Conservation (phyloP, 2,888 invertebrate species). For the Poecilus cupreus region DNA sequence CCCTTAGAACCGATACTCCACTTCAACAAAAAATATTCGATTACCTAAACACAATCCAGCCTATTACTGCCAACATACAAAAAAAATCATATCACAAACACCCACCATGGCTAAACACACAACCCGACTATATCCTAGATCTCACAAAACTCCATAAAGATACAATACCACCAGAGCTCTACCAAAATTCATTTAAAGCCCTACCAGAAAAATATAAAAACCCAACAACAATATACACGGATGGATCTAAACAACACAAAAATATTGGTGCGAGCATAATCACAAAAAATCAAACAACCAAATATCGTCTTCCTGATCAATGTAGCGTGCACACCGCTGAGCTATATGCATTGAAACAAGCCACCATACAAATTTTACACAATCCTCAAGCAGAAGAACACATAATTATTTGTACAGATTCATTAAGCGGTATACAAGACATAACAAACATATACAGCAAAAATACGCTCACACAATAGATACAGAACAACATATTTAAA, state of each 20-base stretch:
- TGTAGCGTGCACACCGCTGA: conserved; percentile 10
- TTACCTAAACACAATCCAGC: background rate
- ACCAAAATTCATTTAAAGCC: background rate
- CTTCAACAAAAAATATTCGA: background rate
- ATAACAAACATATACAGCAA: conserved; percentile 11
- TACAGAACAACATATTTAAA: background rate
- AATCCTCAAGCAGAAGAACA: background rate
- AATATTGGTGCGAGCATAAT: background rate
- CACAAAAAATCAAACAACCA: background rate
- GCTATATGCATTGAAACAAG: background rate
- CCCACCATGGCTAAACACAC: background rate
- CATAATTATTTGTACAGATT: conserved; percentile 23
- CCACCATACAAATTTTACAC: background rate
- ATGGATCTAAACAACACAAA: conserved; percentile 6
- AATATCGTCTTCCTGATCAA: background rate
- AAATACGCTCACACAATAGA: background rate
- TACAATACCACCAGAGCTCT: background rate
- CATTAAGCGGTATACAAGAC: background rate
- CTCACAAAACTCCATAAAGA: background rate
- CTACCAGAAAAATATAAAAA: background rate
- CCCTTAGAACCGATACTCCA: background rate
- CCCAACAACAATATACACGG: background rate
- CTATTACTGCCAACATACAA: background rate
- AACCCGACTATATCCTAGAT: background rate
- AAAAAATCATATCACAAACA: background rate